These are phyloP conservation scores for Pantherophis guttatus DNA, from an alignment of 2,113 vertebrate species.

Conservation along the genomic window DNA sequence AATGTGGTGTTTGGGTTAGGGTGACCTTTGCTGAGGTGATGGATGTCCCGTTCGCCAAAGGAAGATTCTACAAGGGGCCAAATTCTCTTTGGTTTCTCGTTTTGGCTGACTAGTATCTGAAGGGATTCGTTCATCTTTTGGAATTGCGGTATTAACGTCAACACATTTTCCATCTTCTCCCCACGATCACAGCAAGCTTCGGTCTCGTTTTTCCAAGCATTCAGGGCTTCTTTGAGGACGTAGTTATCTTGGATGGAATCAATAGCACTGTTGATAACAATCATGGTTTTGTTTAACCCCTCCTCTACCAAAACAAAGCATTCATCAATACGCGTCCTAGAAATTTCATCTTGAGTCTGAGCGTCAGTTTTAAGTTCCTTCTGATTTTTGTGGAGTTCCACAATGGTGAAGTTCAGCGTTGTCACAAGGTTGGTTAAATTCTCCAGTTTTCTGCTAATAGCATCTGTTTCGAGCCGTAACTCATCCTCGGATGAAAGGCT, in stretches of 20 bases:
- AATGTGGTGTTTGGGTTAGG: slow-evolving; percentile 61
- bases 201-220: slow-evolving; percentile 34
- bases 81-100: slow-evolving; percentile 45
- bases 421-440: slow-evolving; percentile 58
- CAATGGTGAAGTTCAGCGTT: slow-evolving; percentile 56
- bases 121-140: slow-evolving; percentile 70
- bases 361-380: slow-evolving; percentile 67
- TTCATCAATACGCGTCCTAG: slow-evolving; percentile 64
- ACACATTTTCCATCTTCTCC: slow-evolving; percentile 59
- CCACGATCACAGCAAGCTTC: slow-evolving; percentile 49
- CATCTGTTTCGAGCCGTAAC: slow-evolving; percentile 56
- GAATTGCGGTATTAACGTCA: slow-evolving; percentile 63
- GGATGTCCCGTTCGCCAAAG: slow-evolving; percentile 16
- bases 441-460: slow-evolving; percentile 59
- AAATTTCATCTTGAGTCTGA: slow-evolving; percentile 48
- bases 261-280: slow-evolving; percentile 71
- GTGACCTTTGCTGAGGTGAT: slow-evolving; percentile 55
- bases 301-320: slow-evolving; percentile 73
- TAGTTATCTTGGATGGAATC: slow-evolving; percentile 77
- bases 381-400: slow-evolving; percentile 61
- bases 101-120: slow-evolving; percentile 42
- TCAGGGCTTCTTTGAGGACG: slow-evolving; percentile 54
- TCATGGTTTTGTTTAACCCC: slow-evolving; percentile 77
- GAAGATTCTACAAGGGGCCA: slow-evolving; percentile 37
- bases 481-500: slow-evolving; percentile 49